phyloP scores from a whole-genome alignment of 2,113 vertebrate genomes.

The Pionites leucogaster region DNA sequence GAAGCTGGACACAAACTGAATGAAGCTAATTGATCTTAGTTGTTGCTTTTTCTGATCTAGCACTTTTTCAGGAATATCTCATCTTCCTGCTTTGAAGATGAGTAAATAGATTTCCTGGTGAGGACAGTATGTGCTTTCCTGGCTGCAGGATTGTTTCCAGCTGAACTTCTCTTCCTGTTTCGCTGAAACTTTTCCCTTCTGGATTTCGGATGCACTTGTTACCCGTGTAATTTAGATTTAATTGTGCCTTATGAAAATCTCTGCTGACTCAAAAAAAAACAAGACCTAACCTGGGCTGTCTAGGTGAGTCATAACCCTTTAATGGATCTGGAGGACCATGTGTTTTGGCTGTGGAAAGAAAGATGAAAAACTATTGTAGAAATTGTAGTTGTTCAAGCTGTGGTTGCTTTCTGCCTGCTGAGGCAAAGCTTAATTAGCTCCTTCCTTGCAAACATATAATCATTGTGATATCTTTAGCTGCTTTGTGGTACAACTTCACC shows the following conservation, averaged over 20 bases:
- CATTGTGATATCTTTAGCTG: constrained; percentile 69
- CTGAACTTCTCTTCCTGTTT: not conserved
- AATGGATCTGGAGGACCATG: not conserved
- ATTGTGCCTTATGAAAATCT: not conserved
- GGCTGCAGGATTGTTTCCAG: not conserved
- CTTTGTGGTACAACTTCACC: constrained; percentile 52
- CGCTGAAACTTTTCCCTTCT: not conserved
- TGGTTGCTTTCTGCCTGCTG: constrained; percentile 17
- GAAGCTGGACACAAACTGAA: not conserved
- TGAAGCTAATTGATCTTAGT: not conserved
- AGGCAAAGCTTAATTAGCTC: constrained; percentile 38
- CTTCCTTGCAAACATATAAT: constrained; percentile 56
- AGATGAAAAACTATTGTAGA: not conserved
- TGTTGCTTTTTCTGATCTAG: not conserved
- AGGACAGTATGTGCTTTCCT: not conserved
- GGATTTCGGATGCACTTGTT: not conserved
- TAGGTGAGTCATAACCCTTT: not conserved
- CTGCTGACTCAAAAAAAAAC: not conserved
- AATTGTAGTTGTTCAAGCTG: not conserved
- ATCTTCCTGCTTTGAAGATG: not conserved
- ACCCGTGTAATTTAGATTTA: not conserved
- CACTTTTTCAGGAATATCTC: not conserved
- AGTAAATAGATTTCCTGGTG: not conserved
- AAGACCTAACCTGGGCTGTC: not conserved
- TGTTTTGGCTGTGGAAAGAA: constrained; percentile 9